Conservation (phyloP, 2,888 invertebrate genomes). For the Taenaris catops region DNA sequence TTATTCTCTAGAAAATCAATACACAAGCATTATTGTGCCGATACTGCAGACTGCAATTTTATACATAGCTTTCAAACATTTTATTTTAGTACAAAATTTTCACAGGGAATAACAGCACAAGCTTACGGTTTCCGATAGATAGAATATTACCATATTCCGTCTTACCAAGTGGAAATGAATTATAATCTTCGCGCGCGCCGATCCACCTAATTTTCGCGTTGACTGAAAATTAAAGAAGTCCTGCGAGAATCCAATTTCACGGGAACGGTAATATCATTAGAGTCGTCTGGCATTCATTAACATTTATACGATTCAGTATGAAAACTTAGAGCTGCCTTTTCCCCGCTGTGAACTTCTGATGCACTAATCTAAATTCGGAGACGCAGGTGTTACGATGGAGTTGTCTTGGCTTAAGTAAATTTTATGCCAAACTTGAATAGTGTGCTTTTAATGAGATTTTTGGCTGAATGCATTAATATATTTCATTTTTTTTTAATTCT, state of each 20-base stretch:
- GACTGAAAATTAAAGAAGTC: constrained; percentile 75
- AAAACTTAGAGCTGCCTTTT: constrained; percentile 46
- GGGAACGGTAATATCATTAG: constrained; percentile 74
- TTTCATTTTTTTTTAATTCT: too few relatives aligned
- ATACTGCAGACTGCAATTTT: too few relatives aligned
- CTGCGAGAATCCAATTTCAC: constrained; percentile 70
- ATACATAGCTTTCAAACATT: too few relatives aligned
- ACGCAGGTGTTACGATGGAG: constrained; percentile 57
- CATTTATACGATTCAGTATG: constrained; percentile 68
- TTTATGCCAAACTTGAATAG: constrained; percentile 48
- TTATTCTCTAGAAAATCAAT: too few relatives aligned
- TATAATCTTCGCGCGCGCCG: constrained; percentile 24
- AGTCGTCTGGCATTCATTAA: constrained; percentile 73
- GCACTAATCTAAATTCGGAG: constrained; percentile 65
- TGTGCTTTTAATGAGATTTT: background rate
- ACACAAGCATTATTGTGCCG: too few relatives aligned
- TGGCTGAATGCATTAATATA: too few relatives aligned
- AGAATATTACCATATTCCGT: background rate
- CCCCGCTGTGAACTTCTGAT: constrained; percentile 41
- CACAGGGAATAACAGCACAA: too few relatives aligned
- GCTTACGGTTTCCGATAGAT: background rate
- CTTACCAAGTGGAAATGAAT: constrained; percentile 13
- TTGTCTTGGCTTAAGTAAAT: constrained; percentile 44
- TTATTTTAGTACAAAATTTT: too few relatives aligned
- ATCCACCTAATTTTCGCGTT: constrained; percentile 63